Percentiles rank a stretch among this genome's conserved stretches.
These are phyloP conservation scores for Nannospalax galili DNA, from an alignment of 2,113 vertebrate species.

Conservation along the genomic window DNA sequence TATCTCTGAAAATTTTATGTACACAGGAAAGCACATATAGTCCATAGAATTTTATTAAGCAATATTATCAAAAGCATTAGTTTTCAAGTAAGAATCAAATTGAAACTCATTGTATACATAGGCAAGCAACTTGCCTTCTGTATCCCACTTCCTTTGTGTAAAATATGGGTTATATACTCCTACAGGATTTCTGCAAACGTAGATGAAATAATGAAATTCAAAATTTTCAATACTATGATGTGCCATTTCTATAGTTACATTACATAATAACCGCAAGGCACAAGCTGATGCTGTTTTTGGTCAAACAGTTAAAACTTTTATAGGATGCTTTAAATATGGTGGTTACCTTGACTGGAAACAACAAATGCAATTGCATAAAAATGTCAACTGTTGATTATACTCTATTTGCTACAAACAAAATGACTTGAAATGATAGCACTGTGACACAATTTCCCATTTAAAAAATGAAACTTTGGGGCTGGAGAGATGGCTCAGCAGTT, in stretches of 20 bases:
- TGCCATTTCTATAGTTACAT: not conserved
- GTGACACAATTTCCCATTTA: not conserved
- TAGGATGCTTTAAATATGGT: not conserved
- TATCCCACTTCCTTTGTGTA: not conserved
- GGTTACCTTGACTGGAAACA: not conserved
- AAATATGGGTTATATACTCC: not conserved
- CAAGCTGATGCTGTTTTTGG: not conserved
- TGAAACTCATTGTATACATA: not conserved
- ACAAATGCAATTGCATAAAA: not conserved
- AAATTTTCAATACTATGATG: not conserved
- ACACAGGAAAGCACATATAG: not conserved
- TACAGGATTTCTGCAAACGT: not conserved
- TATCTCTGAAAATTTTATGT: not conserved
- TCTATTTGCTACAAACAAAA: not conserved
- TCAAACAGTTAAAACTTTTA: not conserved
- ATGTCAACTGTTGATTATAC: not conserved
- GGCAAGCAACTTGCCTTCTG: not conserved
- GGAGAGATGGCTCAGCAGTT: too few species aligned
- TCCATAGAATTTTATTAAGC: constrained; percentile 12
- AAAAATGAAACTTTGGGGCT: not conserved
- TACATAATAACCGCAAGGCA: not conserved
- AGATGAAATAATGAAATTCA: not conserved
- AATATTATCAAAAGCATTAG: not conserved
- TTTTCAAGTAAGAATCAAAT: not conserved
- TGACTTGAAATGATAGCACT: not conserved